These are phyloP conservation scores for Scaptomyza caliginosa DNA, from an alignment of 2,888 invertebrate species.

Conservation along the genomic window DNA sequence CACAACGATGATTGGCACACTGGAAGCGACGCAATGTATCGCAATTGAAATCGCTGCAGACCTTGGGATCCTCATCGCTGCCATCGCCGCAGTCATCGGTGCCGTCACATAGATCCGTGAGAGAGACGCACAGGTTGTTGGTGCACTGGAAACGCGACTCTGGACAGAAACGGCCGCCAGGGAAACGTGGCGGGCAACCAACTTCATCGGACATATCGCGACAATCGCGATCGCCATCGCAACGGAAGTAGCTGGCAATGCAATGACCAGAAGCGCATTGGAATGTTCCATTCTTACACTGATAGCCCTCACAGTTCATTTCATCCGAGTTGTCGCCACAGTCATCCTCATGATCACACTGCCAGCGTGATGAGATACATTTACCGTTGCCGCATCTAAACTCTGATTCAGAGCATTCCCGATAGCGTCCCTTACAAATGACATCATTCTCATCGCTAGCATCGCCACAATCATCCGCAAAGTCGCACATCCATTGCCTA, in stretches of 20 bases:
- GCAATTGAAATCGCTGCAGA: constrained; percentile 94
- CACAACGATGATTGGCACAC: constrained; percentile 94
- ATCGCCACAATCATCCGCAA: constrained; percentile 98
- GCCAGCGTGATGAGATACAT: constrained; percentile 96
- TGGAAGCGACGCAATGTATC: constrained; percentile 93
- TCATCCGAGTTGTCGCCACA: constrained; percentile 98
- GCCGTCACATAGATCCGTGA: constrained; percentile 96
- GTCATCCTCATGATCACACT: constrained; percentile 98
- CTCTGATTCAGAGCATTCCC: constrained; percentile 97
- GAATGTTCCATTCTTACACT: constrained; percentile 95
- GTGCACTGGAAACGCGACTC: constrained; percentile 95
- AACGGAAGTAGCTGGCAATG: constrained; percentile 93
- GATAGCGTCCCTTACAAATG: constrained; percentile 92
- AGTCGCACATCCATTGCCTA: constrained; percentile 96
- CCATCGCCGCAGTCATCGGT: constrained; percentile 96
- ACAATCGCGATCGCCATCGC: constrained; percentile 95
- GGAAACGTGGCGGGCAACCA: constrained; percentile 94
- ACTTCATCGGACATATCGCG: constrained; percentile 95
- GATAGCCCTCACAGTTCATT: constrained; percentile 91
- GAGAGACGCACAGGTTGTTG: constrained; percentile 95
- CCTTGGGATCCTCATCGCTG: constrained; percentile 92
- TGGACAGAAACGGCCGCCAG: constrained; percentile 94
- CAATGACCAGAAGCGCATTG: constrained; percentile 97
- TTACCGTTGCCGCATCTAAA: constrained; percentile 94
- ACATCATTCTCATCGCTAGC: constrained; percentile 94